phyloP scores from a whole-genome alignment of 2,888 invertebrate genomes.

The Aphidoletes aphidimyza region DNA sequence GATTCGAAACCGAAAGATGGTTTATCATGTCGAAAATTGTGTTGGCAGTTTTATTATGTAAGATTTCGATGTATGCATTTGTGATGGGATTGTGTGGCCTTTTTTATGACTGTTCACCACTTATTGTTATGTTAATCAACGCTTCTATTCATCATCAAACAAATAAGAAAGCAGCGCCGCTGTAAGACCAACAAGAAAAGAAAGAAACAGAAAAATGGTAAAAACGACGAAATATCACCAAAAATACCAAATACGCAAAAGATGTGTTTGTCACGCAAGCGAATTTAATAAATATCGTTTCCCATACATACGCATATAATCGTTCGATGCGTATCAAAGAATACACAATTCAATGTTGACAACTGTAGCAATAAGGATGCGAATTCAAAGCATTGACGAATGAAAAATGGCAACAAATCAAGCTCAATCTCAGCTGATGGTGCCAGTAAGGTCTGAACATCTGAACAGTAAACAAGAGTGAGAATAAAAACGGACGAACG shows the following conservation, averaged over 20 bases:
- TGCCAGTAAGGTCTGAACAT: too few relatives aligned
- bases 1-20: background rate
- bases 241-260: too few relatives aligned
- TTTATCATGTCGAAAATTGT: background rate
- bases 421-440: conserved; percentile 42
- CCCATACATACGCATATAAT: background rate
- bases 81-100: conserved; percentile 1
- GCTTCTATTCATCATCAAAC: conserved; percentile 22
- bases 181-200: background rate
- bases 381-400: background rate
- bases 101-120: conserved; percentile 29
- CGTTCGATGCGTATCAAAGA: background rate
- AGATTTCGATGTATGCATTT: conserved; percentile 20
- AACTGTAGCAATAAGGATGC: conserved; percentile 9
- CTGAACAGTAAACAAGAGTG: background rate
- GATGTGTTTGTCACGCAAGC: conserved; percentile 36
- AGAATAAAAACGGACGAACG: background rate
- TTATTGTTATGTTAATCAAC: conserved; percentile 51
- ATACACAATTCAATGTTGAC: background rate
- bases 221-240: too few relatives aligned
- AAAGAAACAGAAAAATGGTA: background rate
- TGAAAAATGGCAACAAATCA: conserved; percentile 47
- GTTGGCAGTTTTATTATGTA: conserved; percentile 9
- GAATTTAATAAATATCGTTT: conserved; percentile 9
- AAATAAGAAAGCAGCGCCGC: background rate